phyloP scores from a whole-genome alignment of 2,888 invertebrate genomes.

The Drosophila dives region DNA sequence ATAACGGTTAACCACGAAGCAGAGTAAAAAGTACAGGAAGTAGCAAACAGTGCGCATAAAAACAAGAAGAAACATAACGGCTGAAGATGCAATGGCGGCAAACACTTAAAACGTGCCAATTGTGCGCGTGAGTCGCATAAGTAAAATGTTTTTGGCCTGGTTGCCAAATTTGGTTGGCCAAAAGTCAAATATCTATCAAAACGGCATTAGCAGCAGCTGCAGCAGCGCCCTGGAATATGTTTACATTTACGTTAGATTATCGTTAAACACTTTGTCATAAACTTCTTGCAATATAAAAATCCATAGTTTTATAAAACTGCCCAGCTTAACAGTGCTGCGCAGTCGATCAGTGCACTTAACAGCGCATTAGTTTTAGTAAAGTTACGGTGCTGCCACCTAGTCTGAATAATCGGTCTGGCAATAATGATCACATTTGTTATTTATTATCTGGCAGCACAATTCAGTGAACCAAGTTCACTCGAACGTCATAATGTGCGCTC shows the following conservation, averaged over 20 bases:
- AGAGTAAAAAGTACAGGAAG: slow-evolving; percentile 34
- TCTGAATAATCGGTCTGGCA: slow-evolving; percentile 40
- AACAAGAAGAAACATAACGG: slow-evolving; percentile 34
- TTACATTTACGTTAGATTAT: slow-evolving; percentile 31
- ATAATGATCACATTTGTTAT: slow-evolving; percentile 48
- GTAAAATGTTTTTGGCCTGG: slow-evolving; percentile 38
- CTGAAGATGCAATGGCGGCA: slow-evolving; percentile 60
- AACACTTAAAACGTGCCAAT: slow-evolving; percentile 68
- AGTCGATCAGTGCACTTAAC: not conserved
- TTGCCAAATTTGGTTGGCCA: slow-evolving; percentile 36
- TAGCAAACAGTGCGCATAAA: slow-evolving; percentile 23
- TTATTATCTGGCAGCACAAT: slow-evolving; percentile 47
- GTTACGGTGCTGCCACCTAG: slow-evolving; percentile 35
- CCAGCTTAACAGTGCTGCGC: not conserved
- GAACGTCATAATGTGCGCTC: slow-evolving; percentile 39
- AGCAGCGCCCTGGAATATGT: slow-evolving; percentile 25
- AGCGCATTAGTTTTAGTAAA: not conserved
- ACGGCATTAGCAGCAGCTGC: slow-evolving; percentile 50
- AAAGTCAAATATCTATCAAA: slow-evolving; percentile 72
- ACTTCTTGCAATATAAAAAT: not conserved
- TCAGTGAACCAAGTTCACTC: slow-evolving; percentile 41
- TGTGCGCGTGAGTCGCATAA: slow-evolving; percentile 69
- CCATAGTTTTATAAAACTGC: no score
- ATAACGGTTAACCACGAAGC: slow-evolving; percentile 52
- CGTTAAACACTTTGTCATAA: slow-evolving; percentile 9